phyloP scores from a whole-genome alignment of 2,113 vertebrate genomes.

The Muscicapa adusta region DNA sequence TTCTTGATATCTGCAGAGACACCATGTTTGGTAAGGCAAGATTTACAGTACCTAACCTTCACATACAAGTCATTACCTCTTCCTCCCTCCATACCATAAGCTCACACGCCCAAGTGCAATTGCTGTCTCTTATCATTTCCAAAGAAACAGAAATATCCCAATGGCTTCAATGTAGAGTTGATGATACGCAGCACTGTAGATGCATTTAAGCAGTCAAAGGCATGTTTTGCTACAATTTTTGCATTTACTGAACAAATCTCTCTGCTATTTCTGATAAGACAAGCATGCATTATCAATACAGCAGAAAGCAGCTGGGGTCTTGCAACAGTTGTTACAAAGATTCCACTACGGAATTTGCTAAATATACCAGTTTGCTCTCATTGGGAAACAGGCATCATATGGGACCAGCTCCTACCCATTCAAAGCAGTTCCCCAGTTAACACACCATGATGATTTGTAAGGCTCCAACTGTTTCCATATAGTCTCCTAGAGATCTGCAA shows the following conservation, averaged over 20 bases:
- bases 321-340: neutral
- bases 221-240: neutral
- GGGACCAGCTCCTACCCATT: neutral
- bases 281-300: neutral
- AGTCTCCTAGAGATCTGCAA: neutral
- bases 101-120: rapidly evolving
- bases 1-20: neutral
- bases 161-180: neutral
- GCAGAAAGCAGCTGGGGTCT: neutral
- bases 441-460: neutral
- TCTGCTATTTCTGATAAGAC: neutral
- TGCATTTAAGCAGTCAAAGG: neutral
- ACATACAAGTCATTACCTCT: neutral
- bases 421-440: neutral
- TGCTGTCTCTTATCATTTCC: neutral
- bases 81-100: neutral
- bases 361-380: neutral
- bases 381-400: neutral
- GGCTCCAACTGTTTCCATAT: neutral
- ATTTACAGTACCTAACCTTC: neutral
- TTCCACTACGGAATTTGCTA: neutral
- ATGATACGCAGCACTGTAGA: rapidly evolving
- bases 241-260: neutral
- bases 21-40: neutral
- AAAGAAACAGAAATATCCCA: neutral